A percentile compares a stretch with the other conserved stretches of the same genome.
These are phyloP conservation scores for Pyralis farinalis DNA, from an alignment of 2,888 invertebrate genomes.

Conservation along the genomic window DNA sequence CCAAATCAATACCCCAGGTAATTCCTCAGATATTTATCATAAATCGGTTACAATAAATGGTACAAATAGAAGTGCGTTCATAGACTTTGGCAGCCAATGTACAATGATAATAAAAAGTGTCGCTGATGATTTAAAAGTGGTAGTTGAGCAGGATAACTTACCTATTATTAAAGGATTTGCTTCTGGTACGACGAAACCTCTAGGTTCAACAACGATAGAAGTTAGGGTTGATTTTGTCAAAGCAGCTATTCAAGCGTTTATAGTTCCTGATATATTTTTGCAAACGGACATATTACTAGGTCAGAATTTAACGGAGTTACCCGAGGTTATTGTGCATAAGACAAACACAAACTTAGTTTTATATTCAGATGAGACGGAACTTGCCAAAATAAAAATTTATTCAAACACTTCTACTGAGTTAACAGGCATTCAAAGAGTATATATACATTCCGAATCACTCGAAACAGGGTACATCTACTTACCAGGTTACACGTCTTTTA, in stretches of 20 bases:
- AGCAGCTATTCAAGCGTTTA: too few relatives aligned
- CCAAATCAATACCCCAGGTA: conserved; percentile 3
- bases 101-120: too few relatives aligned
- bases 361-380: conserved; percentile 1
- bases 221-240: too few relatives aligned
- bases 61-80: conserved; percentile 1
- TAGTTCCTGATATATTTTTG: background rate
- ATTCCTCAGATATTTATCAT: background rate
- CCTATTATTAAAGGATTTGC: too few relatives aligned
- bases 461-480: conserved; percentile 2
- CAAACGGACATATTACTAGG: too few relatives aligned
- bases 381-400: conserved; percentile 3
- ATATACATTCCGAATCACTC: conserved; percentile 2
- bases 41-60: background rate
- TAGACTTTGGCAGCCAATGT: conserved; percentile 1
- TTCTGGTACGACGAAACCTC: too few relatives aligned
- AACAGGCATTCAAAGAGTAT: too few relatives aligned
- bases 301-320: too few relatives aligned
- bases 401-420: conserved; percentile 1
- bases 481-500: too few relatives aligned
- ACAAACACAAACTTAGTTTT: too few relatives aligned
- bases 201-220: too few relatives aligned
- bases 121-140: background rate
- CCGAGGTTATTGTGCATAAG: too few relatives aligned
- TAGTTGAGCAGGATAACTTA: background rate